Percentiles rank a stretch among this genome's conserved stretches.
phyloP scores from a whole-genome alignment of 2,113 vertebrate genomes.

The Microcebus ravelobensis region DNA sequence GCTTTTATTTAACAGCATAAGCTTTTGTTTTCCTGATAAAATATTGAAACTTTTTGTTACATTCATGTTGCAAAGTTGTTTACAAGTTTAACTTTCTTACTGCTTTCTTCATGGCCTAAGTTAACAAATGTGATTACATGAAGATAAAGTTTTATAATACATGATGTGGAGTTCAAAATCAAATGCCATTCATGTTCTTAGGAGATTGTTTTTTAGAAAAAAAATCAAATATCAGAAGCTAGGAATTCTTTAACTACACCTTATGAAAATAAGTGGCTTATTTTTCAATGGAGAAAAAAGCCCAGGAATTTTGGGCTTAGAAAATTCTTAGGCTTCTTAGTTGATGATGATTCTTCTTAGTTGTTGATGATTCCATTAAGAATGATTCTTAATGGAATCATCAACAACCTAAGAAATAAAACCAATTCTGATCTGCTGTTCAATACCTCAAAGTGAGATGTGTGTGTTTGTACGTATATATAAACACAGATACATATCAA shows the following conservation, averaged over 20 bases:
- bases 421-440: slow-evolving; percentile 27
- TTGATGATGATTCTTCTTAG: background rate
- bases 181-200: no score
- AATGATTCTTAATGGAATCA: background rate
- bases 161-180: slow-evolving; percentile 8
- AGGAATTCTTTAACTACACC: slow-evolving; percentile 20
- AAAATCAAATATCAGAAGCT: slow-evolving; percentile 48
- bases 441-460: background rate
- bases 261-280: slow-evolving; percentile 24
- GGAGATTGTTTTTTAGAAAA: no score
- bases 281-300: slow-evolving; percentile 12
- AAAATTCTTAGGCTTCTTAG: background rate
- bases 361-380: no score
- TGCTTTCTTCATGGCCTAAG: slow-evolving; percentile 44
- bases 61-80: slow-evolving; percentile 15
- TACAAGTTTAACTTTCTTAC: slow-evolving; percentile 12
- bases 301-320: background rate
- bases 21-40: slow-evolving; percentile 56
- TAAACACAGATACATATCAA: background rate
- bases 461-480: background rate
- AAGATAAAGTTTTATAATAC: slow-evolving; percentile 21
- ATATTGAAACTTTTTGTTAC: slow-evolving; percentile 37
- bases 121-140: slow-evolving; percentile 44
- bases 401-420: slow-evolving; percentile 35
- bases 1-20: slow-evolving; percentile 46